A percentile compares a stretch with the other conserved stretches of the same genome.
phyloP scores from a whole-genome alignment of 37 sponge, comb jelly and placozoan species.

The Halisarca cf. caerulea region DNA sequence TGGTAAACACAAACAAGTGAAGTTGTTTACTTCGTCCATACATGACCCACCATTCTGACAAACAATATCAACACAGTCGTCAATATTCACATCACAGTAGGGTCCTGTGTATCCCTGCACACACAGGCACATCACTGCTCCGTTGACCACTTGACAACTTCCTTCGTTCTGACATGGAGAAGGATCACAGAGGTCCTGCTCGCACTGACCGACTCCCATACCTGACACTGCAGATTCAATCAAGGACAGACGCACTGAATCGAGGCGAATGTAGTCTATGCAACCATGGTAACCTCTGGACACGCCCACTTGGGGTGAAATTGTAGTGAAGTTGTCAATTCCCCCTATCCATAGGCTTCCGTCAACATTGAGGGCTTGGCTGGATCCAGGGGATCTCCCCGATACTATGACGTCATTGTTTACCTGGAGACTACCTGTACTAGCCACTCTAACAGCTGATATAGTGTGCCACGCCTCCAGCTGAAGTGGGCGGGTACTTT shows the following conservation, averaged over 20 bases:
- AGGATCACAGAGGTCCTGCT: slow-evolving; percentile 14
- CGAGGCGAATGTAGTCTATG: slow-evolving; percentile 15
- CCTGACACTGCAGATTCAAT: slow-evolving; percentile 44
- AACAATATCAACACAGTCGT: slow-evolving; percentile 13
- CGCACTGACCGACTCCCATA: slow-evolving; percentile 35
- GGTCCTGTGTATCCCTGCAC: slow-evolving; percentile 40
- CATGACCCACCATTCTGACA: slow-evolving; percentile 38
- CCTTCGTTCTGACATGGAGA: slow-evolving; percentile 56
- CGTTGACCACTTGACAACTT: slow-evolving; percentile 27
- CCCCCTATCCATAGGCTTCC: slow-evolving; percentile 58
- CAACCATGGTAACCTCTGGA: slow-evolving; percentile 39
- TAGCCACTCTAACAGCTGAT: not conserved
- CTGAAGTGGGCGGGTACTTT: not conserved
- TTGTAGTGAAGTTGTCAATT: slow-evolving; percentile 3
- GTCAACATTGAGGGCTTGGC: slow-evolving; percentile 18
- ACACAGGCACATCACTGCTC: not conserved
- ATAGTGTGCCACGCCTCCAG: slow-evolving; percentile 42
- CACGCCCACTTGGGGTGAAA: slow-evolving; percentile 29
- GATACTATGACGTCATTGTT: not conserved
- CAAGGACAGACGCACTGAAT: slow-evolving; percentile 15
- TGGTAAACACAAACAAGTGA: not conserved
- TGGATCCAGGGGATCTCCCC: not conserved
- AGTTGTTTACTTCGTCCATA: not conserved
- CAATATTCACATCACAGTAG: slow-evolving; percentile 27
- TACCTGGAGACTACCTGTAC: slow-evolving; percentile 32